Evolutionary conservation across 2,797 vertebrate species (phyloP).

Genomic region (Oryzias dopingdopingensis): DNA sequence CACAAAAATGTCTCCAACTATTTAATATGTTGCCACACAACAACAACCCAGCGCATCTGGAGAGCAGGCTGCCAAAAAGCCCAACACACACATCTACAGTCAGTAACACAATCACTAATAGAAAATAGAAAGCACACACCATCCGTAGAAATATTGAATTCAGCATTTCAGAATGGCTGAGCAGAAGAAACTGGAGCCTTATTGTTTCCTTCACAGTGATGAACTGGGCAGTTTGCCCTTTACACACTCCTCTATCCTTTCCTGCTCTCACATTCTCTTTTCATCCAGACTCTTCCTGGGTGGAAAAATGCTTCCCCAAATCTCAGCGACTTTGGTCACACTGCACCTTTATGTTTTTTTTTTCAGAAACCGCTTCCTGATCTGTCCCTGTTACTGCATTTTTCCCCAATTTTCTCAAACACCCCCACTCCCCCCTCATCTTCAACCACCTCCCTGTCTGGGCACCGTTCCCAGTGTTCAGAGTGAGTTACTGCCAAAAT

Average conservation of each 20-base stretch:
- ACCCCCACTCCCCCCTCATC: slow-evolving; percentile 9
- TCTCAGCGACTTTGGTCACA: slow-evolving; percentile 60
- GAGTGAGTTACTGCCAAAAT: slow-evolving; percentile 77
- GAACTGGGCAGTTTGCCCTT: slow-evolving; percentile 68
- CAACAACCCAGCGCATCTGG: slow-evolving; percentile 83
- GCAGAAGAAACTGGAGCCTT: slow-evolving; percentile 69
- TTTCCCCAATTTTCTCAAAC: slow-evolving; percentile 66
- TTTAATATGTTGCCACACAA: slow-evolving; percentile 82
- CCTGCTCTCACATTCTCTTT: slow-evolving; percentile 39
- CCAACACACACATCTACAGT: slow-evolving; percentile 46
- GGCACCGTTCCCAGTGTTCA: slow-evolving; percentile 73
- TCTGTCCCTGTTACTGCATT: slow-evolving; percentile 63
- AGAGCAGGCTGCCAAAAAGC: slow-evolving; percentile 74
- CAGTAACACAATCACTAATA: slow-evolving; percentile 33
- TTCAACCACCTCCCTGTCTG: slow-evolving; percentile 61
- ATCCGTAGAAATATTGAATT: slow-evolving; percentile 58
- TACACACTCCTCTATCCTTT: slow-evolving; percentile 53
- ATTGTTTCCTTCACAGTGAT: slow-evolving; percentile 70
- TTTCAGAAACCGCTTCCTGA: slow-evolving; percentile 73
- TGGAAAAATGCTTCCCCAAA: slow-evolving; percentile 48
- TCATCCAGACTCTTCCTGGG: slow-evolving; percentile 42
- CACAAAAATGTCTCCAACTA: slow-evolving; percentile 81
- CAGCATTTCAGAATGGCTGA: slow-evolving; percentile 66
- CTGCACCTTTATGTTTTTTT: slow-evolving; percentile 63
- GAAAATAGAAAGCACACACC: slow-evolving; percentile 34